Base-by-base conservation (phyloP, 2,797 vertebrate genomes). In the Heteromormyrus szaboi region DNA sequence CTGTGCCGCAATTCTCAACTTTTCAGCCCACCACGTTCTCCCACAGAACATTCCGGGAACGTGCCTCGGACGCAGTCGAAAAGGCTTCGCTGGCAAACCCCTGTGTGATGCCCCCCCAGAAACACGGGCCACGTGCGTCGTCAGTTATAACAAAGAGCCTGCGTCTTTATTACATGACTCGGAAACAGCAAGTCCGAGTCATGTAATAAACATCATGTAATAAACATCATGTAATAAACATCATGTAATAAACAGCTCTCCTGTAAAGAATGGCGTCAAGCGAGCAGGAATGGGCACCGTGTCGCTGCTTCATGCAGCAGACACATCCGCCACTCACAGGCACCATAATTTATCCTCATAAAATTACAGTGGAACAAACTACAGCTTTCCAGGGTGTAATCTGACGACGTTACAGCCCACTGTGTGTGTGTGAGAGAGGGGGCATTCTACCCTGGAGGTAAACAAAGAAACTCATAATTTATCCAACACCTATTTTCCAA, bases 281-380 rank as follows among this genome's bases (percentile, higher is more conserved):
- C 1, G 4, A 76, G 68, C 33, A 14, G 68, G 68, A 76, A 72
- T 79, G 14, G 2, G 17, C 33, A 33, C 72, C 1, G 12, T 37
- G 29, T 3, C 14, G 2, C 37, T 44, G 5, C 2, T 79, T 79
- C 17, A 17, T 8, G 37, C 14, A n/a, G 72, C 72, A 79, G 5
- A 44, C 19, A 44, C 37, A 8, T n/a, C 17, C 1, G 2, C 41
- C n/a, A 1, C 22, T 53, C n/a, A 53, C 12, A 17, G 29, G 12
- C 65, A 37, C 29, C 65, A 4, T 37, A 4, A 14, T 2, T 72
- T 17, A 29, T 68, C 83, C 29, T 85, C 22, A 51, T 25, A 85
- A 53, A 53, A 85, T 85, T 85, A 53, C 83, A 85, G 25, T 22
- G 22, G 83, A 85, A 85, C 83, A 53, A 85, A 85, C 46, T 53